These are phyloP conservation scores for Gadopsis marmoratus DNA, from an alignment of 2,797 vertebrate species.

Conservation along the genomic window DNA sequence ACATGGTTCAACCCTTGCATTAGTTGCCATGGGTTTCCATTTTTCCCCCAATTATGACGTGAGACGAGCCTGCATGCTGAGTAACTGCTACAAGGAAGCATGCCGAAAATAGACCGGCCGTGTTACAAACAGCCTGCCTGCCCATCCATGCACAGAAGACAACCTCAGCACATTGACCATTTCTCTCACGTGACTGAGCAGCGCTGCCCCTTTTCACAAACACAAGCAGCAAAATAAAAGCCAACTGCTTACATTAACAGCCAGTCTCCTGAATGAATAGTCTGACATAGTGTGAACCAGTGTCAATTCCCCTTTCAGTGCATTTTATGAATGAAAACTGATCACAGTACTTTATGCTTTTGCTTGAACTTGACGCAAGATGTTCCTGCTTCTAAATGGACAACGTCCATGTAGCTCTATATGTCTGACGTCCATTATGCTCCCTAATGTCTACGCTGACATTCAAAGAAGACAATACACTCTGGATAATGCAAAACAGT, in stretches of 20 bases:
- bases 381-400: conserved; percentile 5
- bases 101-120: conserved; percentile 82
- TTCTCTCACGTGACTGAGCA: conserved; percentile 34
- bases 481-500: conserved; percentile 67
- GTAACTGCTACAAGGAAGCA: conserved; percentile 84
- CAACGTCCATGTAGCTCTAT: background rate
- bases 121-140: conserved; percentile 73
- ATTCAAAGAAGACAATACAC: conserved; percentile 32
- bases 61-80: conserved; percentile 82
- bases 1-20: conserved; percentile 79
- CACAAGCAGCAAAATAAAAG: conserved; percentile 26
- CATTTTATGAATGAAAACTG: conserved; percentile 38
- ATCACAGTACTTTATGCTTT: conserved; percentile 50
- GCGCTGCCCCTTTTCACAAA: conserved; percentile 25
- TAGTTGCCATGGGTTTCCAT: conserved; percentile 86
- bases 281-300: background rate
- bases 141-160: conserved; percentile 61
- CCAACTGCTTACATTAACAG: background rate
- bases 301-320: background rate
- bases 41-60: conserved; percentile 80
- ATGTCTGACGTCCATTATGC: conserved; percentile 50
- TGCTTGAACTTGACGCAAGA: conserved; percentile 14
- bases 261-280: conserved; percentile 18
- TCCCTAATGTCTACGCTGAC: conserved; percentile 34
- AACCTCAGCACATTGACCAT: conserved; percentile 61